phyloP scores from a whole-genome alignment of 2,113 vertebrate genomes.

The Scomber colias region DNA sequence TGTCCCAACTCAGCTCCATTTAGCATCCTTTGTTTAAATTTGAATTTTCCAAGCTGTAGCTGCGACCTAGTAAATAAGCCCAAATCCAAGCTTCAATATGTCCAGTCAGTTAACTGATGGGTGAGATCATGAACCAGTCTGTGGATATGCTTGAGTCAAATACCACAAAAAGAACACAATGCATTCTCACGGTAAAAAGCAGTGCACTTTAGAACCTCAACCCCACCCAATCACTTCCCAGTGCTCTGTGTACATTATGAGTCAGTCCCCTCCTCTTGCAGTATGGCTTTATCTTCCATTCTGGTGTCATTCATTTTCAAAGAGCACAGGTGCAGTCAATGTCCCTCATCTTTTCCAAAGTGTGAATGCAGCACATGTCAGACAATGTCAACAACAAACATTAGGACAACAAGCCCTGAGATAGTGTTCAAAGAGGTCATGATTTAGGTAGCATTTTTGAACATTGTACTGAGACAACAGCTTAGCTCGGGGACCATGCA shows the following conservation, averaged over 20 bases:
- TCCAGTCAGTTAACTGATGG: not conserved
- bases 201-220: not conserved
- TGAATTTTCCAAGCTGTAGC: conserved; percentile 8
- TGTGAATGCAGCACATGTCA: conserved; percentile 48
- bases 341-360: conserved; percentile 10
- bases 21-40: not conserved
- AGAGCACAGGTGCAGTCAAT: conserved; percentile 2
- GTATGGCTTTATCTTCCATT: conserved; percentile 73
- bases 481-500: conserved; percentile 56
- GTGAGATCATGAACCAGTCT: not conserved
- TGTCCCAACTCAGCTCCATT: conserved; percentile 4
- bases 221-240: not conserved
- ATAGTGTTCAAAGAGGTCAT: conserved; percentile 60
- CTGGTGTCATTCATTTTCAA: conserved; percentile 24
- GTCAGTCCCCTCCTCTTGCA: conserved; percentile 1
- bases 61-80: not conserved
- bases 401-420: conserved; percentile 77
- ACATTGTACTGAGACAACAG: conserved; percentile 48
- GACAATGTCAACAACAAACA: conserved; percentile 48
- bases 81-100: conserved; percentile 6
- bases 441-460: conserved; percentile 41
- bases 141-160: not conserved
- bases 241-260: not conserved
- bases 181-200: conserved; percentile 8
- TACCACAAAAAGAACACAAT: not conserved